These are phyloP conservation scores for Numida meleagris DNA, from an alignment of 2,113 vertebrate species.

Conservation along the genomic window DNA sequence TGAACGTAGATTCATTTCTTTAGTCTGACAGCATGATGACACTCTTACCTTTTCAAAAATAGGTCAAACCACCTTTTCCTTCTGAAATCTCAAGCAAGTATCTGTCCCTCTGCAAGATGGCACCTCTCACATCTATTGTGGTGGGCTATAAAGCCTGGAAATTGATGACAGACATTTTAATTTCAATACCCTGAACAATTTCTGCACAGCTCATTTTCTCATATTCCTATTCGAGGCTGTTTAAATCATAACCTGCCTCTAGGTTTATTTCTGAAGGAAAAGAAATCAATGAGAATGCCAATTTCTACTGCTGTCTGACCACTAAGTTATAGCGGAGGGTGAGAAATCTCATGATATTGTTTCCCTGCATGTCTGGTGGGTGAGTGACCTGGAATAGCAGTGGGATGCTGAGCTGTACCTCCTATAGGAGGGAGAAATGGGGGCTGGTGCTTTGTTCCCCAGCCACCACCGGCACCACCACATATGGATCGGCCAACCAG, in stretches of 20 bases:
- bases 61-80: neutral
- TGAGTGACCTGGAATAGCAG: fast-evolving
- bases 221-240: neutral
- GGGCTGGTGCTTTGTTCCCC: fast-evolving
- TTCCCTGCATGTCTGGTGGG: neutral
- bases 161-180: neutral
- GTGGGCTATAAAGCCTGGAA: neutral
- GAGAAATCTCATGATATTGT: neutral
- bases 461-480: neutral
- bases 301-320: neutral
- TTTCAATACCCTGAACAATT: neutral
- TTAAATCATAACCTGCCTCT: neutral
- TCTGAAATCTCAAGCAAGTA: neutral
- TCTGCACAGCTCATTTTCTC: neutral
- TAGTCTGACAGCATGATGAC: neutral
- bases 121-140: neutral
- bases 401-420: neutral
- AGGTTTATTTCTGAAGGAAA: neutral
- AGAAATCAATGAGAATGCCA: fast-evolving
- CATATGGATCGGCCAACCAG: fast-evolving
- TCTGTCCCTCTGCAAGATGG: neutral
- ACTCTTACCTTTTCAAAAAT: neutral
- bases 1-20: neutral
- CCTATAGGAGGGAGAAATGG: neutral
- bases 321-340: neutral